Evolutionary conservation across 2,113 vertebrate species (phyloP).

Genomic region (Stegostoma tigrinum): DNA sequence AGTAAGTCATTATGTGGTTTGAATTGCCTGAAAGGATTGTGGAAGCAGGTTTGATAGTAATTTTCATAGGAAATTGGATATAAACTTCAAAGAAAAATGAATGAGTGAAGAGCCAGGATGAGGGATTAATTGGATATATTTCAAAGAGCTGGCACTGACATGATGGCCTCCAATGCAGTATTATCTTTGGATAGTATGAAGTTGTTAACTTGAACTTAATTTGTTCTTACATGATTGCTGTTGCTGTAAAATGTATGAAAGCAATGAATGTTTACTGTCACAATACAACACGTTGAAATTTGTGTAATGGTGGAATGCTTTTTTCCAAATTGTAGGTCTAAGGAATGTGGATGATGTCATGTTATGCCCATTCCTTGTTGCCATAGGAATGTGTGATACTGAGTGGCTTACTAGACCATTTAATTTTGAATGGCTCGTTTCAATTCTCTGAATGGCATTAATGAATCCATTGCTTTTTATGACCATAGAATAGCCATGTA

Average conservation of each 20-base stretch:
- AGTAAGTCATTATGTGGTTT: neutral
- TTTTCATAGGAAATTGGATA: neutral
- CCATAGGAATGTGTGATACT: neutral
- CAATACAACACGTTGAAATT: neutral
- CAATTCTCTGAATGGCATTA: neutral
- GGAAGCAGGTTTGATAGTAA: neutral
- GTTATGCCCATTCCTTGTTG: neutral
- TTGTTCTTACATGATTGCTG: neutral
- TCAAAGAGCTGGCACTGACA: neutral
- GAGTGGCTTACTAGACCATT: neutral
- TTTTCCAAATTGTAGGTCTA: neutral
- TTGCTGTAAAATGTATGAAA: neutral
- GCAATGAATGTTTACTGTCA: neutral
- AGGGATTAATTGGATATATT: neutral
- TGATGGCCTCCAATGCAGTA: neutral
- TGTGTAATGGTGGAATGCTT: neutral
- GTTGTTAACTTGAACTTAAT: neutral
- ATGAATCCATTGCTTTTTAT: neutral
- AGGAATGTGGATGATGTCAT: neutral
- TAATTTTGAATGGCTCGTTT: neutral
- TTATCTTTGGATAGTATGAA: neutral
- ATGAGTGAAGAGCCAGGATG: neutral
- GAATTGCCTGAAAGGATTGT: neutral
- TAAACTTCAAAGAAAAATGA: neutral
- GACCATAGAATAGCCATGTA: neutral